Conservation (phyloP, 2,888 invertebrate species). For the Acrobasis repandana region DNA sequence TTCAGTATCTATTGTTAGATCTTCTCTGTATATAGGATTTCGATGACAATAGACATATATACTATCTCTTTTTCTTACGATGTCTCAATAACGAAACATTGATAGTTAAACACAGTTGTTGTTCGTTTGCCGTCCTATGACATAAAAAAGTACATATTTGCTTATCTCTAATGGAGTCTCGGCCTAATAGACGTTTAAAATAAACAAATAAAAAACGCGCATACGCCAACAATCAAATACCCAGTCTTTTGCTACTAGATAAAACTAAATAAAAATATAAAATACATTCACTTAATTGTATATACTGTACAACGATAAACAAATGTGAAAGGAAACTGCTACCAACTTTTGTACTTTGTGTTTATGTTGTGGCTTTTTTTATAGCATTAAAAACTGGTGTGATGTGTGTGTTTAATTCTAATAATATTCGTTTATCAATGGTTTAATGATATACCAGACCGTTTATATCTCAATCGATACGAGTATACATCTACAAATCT, state of each 20-base stretch:
- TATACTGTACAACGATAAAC: slow-evolving; percentile 30
- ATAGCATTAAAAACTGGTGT: background rate
- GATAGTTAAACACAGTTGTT: too few species aligned
- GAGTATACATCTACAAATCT: slow-evolving; percentile 14
- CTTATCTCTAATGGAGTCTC: too few species aligned
- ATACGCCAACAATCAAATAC: background rate
- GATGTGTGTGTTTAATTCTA: background rate
- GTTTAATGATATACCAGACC: background rate
- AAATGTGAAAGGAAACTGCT: slow-evolving; percentile 19
- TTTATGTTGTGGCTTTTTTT: slow-evolving; percentile 6
- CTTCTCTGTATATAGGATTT: too few species aligned
- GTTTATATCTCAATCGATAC: slow-evolving; percentile 7
- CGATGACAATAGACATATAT: too few species aligned
- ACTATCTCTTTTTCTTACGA: too few species aligned
- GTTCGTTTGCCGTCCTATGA: too few species aligned
- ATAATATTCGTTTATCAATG: background rate
- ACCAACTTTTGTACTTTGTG: slow-evolving; percentile 27
- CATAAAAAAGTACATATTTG: too few species aligned
- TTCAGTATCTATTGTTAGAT: too few species aligned
- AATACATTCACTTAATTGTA: slow-evolving; percentile 28
- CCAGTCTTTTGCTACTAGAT: slow-evolving; percentile 28
- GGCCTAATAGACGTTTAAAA: slow-evolving; percentile 7
- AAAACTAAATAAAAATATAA: slow-evolving; percentile 29
- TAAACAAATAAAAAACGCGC: background rate
- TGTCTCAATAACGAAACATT: too few species aligned